These are phyloP conservation scores for Planococcus citri DNA, from an alignment of 1,140 invertebrate genomes.

Conservation along the genomic window DNA sequence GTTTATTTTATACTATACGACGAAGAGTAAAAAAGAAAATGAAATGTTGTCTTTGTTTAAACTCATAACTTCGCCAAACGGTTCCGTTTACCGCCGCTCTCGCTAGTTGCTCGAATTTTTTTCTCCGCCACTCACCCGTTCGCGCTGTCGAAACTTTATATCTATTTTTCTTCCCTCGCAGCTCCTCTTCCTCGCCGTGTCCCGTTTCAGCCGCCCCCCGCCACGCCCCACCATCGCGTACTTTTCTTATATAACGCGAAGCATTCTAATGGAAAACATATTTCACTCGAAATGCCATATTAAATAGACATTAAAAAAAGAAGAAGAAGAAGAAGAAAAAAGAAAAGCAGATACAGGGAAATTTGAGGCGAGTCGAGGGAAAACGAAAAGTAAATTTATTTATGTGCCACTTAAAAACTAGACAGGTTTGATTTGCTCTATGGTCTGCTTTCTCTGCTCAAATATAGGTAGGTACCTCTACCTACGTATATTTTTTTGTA, in stretches of 20 bases:
- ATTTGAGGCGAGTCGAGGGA: too few relatives aligned
- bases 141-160: neutral
- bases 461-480: too few relatives aligned
- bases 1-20: constrained; percentile 13
- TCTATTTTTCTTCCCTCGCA: constrained; percentile 9
- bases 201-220: neutral
- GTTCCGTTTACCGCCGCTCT: neutral
- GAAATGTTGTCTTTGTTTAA: constrained; percentile 19
- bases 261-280: constrained; percentile 17
- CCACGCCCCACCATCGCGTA: neutral
- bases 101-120: neutral
- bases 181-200: neutral
- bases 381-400: neutral
- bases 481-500: too few relatives aligned
- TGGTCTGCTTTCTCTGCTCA: too few relatives aligned
- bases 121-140: neutral
- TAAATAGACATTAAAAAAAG: constrained; percentile 16
- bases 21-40: constrained; percentile 12
- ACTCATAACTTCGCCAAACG: constrained; percentile 18
- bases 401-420: constrained; percentile 1
- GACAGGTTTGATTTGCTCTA: neutral
- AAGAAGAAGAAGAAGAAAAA: neutral
- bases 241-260: neutral
- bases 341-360: neutral
- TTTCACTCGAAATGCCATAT: constrained; percentile 17